Percentiles rank a stretch among this genome's conserved stretches.
These are phyloP conservation scores for Rhinichthys osculus DNA, from an alignment of 2,797 vertebrate species.

Conservation along the genomic window DNA sequence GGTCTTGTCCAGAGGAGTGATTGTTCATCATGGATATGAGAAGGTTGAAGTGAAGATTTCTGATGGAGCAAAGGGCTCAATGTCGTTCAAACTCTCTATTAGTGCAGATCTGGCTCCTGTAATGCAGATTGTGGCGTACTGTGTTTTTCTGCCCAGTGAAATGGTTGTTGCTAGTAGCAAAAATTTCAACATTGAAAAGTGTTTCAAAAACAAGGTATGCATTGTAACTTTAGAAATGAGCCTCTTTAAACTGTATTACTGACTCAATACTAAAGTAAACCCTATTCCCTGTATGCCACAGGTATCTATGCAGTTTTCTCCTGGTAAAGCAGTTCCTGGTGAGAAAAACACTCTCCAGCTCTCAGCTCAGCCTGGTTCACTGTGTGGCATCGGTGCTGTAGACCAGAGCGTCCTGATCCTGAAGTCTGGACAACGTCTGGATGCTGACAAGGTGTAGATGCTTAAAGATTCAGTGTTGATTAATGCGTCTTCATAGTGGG, in stretches of 20 bases:
- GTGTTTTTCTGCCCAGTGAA: constrained; percentile 57
- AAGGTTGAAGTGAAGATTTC: constrained; percentile 44
- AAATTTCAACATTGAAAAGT: not conserved
- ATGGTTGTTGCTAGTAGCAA: not conserved
- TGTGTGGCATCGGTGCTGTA: constrained; percentile 84
- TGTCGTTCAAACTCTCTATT: constrained; percentile 64
- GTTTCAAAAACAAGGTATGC: constrained; percentile 29
- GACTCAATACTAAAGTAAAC: not conserved
- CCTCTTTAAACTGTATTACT: not conserved
- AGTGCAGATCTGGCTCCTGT: constrained; percentile 15
- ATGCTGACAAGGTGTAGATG: constrained; percentile 69
- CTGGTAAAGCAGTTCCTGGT: constrained; percentile 75
- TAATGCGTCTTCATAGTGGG: not conserved
- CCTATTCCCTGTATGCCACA: constrained; percentile 57
- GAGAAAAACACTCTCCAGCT: constrained; percentile 73
- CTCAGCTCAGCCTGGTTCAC: constrained; percentile 73
- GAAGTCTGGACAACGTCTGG: constrained; percentile 77
- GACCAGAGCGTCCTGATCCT: constrained; percentile 85
- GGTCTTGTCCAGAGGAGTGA: constrained; percentile 56
- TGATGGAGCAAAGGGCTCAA: not conserved
- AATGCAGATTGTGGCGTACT: constrained; percentile 70
- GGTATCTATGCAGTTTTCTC: constrained; percentile 81
- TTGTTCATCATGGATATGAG: constrained; percentile 54
- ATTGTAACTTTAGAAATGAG: not conserved
- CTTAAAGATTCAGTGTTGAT: not conserved